Conservation (phyloP, 2,113 vertebrate genomes). For the Salvelinus namaycush region DNA sequence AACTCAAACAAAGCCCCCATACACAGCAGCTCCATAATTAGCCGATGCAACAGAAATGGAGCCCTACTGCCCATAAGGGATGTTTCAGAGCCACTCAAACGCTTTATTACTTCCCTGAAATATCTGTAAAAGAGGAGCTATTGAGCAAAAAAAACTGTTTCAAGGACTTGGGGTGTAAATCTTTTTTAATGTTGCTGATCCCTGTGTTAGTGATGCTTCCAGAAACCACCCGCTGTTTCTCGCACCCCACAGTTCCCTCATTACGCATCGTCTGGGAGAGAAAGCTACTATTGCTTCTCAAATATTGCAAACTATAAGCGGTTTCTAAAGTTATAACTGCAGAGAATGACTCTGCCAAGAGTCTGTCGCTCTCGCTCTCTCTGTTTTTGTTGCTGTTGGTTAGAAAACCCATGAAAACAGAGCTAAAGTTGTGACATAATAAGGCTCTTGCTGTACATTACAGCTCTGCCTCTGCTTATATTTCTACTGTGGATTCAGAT, state of each 20-base stretch:
- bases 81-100: constrained; percentile 61
- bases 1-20: not conserved
- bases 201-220: constrained; percentile 62
- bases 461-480: not conserved
- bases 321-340: constrained; percentile 63
- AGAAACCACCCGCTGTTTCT: constrained; percentile 60
- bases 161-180: constrained; percentile 71
- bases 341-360: constrained; percentile 59
- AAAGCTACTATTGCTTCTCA: constrained; percentile 63
- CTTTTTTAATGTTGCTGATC: constrained; percentile 73
- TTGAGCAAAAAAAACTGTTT: constrained; percentile 67
- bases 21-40: not conserved
- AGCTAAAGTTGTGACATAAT: constrained; percentile 58
- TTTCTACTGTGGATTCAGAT: too few species aligned
- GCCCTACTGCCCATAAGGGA: constrained; percentile 62
- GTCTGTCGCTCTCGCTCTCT: constrained; percentile 46
- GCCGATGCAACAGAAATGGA: constrained; percentile 40
- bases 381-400: constrained; percentile 54
- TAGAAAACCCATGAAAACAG: constrained; percentile 70
- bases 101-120: constrained; percentile 74
- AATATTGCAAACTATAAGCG: constrained; percentile 71
- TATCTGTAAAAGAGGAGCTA: constrained; percentile 70
- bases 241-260: constrained; percentile 58
- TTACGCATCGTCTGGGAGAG: constrained; percentile 61
- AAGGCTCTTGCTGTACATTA: constrained; percentile 56